phyloP scores from a whole-genome alignment of 2,113 vertebrate genomes.

The Dissostichus mawsoni region DNA sequence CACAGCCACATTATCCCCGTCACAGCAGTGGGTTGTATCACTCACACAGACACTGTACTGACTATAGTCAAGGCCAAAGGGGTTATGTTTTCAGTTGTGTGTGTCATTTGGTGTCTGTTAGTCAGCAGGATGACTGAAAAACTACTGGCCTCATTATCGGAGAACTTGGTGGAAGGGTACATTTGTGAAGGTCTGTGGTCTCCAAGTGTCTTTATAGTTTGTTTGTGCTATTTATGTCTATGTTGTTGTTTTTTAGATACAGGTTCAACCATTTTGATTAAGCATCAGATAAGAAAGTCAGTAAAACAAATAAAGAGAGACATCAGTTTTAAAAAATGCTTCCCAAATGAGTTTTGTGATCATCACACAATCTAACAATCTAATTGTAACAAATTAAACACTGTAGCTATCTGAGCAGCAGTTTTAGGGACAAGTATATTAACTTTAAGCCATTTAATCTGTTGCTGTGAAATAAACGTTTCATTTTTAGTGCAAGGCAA shows the following conservation, averaged over 20 bases:
- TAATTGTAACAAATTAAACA: conserved; percentile 9
- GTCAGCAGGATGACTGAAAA: no score
- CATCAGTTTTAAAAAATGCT: not conserved
- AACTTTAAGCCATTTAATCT: not conserved
- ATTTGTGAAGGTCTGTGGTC: no score
- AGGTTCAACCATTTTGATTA: not conserved
- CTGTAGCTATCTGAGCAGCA: not conserved
- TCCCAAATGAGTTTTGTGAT: conserved; percentile 6
- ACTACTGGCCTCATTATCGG: no score
- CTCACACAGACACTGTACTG: not conserved
- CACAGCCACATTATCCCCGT: not conserved
- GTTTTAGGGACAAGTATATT: conserved; percentile 7
- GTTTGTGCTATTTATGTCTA: not conserved
- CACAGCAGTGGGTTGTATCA: not conserved
- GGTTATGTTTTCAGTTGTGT: no score
- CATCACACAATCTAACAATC: not conserved
- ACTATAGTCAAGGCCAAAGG: not conserved
- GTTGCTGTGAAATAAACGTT: not conserved
- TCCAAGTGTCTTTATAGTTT: no score
- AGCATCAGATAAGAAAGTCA: not conserved
- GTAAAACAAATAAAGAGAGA: not conserved
- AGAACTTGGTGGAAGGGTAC: no score
- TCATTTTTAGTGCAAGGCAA: not conserved
- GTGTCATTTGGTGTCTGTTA: no score
- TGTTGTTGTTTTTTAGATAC: no score